Evolutionary conservation across 2,113 vertebrate species (phyloP).

Genomic region (Cichladusa arquata): DNA sequence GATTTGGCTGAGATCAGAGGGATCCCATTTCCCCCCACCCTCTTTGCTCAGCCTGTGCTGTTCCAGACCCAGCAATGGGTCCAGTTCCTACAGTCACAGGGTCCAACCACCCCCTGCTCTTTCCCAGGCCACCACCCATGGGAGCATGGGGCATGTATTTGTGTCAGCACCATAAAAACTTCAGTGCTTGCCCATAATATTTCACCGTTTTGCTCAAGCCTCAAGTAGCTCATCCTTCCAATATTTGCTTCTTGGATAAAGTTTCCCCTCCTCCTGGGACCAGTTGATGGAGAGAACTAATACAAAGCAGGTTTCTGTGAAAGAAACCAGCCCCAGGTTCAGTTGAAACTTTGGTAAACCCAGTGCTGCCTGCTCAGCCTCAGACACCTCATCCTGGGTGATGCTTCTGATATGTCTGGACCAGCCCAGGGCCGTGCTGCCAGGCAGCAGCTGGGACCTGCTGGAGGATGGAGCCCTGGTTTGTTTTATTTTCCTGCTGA

Average conservation of each 20-base stretch:
- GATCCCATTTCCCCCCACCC: fast-evolving
- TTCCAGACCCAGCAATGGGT: not conserved
- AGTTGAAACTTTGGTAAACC: not conserved
- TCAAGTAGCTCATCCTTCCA: not conserved
- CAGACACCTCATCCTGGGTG: not conserved
- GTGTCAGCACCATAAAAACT: fast-evolving
- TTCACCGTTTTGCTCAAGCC: not conserved
- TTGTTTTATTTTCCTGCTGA: not conserved
- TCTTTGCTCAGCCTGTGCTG: not conserved
- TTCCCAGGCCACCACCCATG: fast-evolving
- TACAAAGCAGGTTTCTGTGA: not conserved
- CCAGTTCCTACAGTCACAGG: fast-evolving
- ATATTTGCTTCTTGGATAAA: not conserved
- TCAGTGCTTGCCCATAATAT: not conserved
- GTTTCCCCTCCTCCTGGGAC: not conserved
- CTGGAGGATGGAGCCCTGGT: not conserved
- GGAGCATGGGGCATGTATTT: not conserved
- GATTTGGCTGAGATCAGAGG: not conserved
- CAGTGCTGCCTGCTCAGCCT: not conserved
- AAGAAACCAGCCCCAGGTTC: not conserved
- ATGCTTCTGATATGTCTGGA: not conserved
- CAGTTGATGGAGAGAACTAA: not conserved
- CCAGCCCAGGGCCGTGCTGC: not conserved
- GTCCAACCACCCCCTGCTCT: not conserved
- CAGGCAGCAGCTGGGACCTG: not conserved